Base-by-base conservation (phyloP, 2,113 vertebrate species). In the Silurus asotus region DNA sequence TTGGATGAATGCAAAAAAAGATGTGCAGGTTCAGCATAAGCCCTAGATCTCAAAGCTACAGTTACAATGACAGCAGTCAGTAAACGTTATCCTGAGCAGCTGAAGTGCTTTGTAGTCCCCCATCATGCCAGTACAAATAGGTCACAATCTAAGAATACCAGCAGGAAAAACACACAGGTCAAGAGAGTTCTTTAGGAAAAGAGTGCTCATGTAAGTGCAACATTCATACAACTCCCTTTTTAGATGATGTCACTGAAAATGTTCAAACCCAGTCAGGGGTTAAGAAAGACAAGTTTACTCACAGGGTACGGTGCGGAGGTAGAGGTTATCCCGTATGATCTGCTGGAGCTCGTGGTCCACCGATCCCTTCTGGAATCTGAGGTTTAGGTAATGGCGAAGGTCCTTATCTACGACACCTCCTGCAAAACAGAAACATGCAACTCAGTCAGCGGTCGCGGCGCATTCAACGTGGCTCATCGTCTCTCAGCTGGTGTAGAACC, bases 291-390 rank as follows among this genome's bases (percentile, higher is more conserved):
- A 58, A 45, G 62, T 1, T 58, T 84, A 99, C 98, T 99, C 88
- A 99, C 98, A 99, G 84, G 98, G 98, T 93, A 99, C 96, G 0
- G 98, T 99, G 89, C 98, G 97, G 94, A 99, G 97, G 96, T 99
- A 99, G 93, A 99, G 97, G 92, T 99, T 99, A 95, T 99, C 98
- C 91, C 98, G 96, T 93, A 99, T 99, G 93, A 99, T 99, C 95
- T 99, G 98, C 92, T 99, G 98, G 85, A 99, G 97, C 93, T 99
- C 98, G 93, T 99, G 98, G 94, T 99, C 98, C 90, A 99, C 96
- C 0, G 98, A 99, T 88, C 98, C 97, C 91, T 99, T 99, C 93
- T 99, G 98, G 94, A 99, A 99, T 85, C 98, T 96, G 85, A 99
- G 95, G 93, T 99, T 99, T 96, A 99, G 98, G 96, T 99, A 99